A percentile compares a stretch with the other conserved stretches of the same genome.
These are phyloP conservation scores for Radopholus similis DNA, from an alignment of 1,140 invertebrate genomes.

Conservation along the genomic window DNA sequence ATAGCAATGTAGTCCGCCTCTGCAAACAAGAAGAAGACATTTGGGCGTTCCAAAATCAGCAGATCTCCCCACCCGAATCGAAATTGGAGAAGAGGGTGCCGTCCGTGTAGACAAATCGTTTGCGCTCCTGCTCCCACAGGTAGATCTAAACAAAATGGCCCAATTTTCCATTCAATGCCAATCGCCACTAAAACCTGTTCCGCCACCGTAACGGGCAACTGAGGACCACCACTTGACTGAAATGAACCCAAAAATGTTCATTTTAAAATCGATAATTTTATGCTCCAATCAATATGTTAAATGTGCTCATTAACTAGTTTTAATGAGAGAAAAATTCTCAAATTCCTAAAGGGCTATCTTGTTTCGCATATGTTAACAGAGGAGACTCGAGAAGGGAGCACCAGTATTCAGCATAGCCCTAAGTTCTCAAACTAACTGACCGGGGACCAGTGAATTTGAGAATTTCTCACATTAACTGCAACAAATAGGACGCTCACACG, in stretches of 20 bases:
- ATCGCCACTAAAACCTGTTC: conserved; percentile 38
- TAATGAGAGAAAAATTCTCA: no score
- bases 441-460: no score
- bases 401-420: no score
- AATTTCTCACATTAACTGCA: no score
- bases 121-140: conserved; percentile 38
- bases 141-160: conserved; percentile 29
- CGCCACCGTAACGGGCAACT: conserved; percentile 31
- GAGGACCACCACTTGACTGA: conserved; percentile 15
- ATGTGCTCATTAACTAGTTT: no score
- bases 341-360: no score
- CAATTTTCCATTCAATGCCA: conserved; percentile 10
- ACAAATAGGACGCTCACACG: no score
- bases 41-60: neutral
- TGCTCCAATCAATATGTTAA: no score
- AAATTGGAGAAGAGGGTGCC: conserved; percentile 35
- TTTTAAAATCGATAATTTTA: no score
- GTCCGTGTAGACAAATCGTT: conserved; percentile 27
- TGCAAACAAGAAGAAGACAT: neutral
- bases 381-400: no score
- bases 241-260: neutral
- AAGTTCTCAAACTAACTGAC: no score
- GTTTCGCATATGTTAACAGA: no score
- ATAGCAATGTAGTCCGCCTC: conserved; percentile 30
- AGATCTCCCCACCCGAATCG: conserved; percentile 25